Conservation (phyloP, 2,797 vertebrate species). For the Ceryle rudis region DNA sequence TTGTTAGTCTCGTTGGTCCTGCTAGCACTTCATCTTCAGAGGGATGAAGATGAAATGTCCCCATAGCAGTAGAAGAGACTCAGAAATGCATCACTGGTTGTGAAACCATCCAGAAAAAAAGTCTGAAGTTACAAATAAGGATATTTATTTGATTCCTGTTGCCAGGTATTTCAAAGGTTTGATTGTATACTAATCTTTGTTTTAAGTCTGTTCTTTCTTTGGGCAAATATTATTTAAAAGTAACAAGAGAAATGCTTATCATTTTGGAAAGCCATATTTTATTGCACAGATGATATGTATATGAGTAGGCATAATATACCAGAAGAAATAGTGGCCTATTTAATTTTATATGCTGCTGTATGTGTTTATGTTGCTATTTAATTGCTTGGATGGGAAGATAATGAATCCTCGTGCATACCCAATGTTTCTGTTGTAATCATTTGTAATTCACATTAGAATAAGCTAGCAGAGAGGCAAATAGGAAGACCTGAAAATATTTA, state of each 20-base stretch:
- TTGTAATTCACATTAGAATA: slow-evolving; percentile 51
- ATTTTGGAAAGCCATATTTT: background rate
- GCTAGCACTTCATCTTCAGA: background rate
- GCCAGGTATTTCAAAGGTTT: background rate
- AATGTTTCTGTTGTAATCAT: slow-evolving; percentile 15
- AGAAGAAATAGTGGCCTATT: background rate
- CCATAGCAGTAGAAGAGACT: background rate
- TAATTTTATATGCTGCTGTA: background rate
- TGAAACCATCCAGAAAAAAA: background rate
- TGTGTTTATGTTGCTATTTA: slow-evolving; percentile 35
- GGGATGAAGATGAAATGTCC: background rate
- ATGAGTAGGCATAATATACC: background rate
- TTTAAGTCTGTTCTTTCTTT: background rate
- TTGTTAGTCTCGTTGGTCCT: background rate
- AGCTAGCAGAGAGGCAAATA: background rate
- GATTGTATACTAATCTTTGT: background rate
- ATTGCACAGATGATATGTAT: background rate
- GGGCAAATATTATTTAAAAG: background rate
- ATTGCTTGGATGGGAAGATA: slow-evolving; percentile 34
- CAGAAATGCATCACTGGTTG: background rate
- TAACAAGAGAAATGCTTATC: background rate
- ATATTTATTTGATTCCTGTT: background rate
- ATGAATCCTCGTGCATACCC: background rate
- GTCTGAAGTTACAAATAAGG: background rate
- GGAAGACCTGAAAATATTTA: slow-evolving; percentile 20